Base-by-base conservation (phyloP, 2,797 vertebrate genomes). In the Lagodon rhomboides region DNA sequence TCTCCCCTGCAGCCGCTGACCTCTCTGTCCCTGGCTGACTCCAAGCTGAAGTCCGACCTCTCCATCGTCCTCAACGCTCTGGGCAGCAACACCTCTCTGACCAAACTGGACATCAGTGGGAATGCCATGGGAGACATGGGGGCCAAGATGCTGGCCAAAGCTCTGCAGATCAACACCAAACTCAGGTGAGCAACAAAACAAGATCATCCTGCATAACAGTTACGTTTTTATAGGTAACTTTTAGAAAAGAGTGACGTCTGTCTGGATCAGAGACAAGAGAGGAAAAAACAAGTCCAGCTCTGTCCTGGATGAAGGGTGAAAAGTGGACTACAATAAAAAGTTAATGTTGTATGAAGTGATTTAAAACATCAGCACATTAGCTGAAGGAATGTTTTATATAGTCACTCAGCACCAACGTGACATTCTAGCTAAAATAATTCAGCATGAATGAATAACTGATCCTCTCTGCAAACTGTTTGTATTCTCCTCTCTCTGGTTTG, bases 81-180 rank as follows among this genome's bases (percentile, higher is more conserved):
- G 88, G 98, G 98, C 73, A 97, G 98, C 93, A 99, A 99, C 94
- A 95, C 96, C 12, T 97, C 97, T 25, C 95, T 99, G 70, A 98
- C 96, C 78, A 96, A 94, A 69, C 95, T 99, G 92, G 98, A 99
- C 94, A 97, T 99, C 93, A 99, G 98, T 16, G 98, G 98, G 22
- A 99, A 99, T 58, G 93, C 91, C 47, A 99, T 99, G 98, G 98
- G 98, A 0, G 98, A 99, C 91, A 97, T 99, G 96, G 98, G 98
- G 2, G 98, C 98, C 3, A 99, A 98, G 95, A 99, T 99, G 96
- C 84, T 99, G 84, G 97, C 98, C 75, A 99, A 99, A 85, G 98
- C 98, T 12, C 93, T 99, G 64, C 98, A 99, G 94, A 98, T 99
- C 93, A 99, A 99, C 95, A 97, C 96, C 68, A 99, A 99, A 59